These are phyloP conservation scores for Halictus quadricinctus DNA, from an alignment of 2,888 invertebrate genomes.

Conservation along the genomic window DNA sequence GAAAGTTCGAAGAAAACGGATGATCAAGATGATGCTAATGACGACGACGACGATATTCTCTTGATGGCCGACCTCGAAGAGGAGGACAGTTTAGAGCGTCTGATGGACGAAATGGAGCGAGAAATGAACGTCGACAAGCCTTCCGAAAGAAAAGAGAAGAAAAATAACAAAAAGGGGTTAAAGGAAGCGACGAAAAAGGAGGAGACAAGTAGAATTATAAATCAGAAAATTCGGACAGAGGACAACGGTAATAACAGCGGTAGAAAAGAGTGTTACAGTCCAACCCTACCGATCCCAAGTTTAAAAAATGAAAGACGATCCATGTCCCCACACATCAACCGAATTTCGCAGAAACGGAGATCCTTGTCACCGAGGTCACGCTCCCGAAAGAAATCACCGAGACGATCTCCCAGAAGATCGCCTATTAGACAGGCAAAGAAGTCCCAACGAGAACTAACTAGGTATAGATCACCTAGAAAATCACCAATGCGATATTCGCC, in stretches of 20 bases:
- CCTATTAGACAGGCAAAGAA: constrained; percentile 67
- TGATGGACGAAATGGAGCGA: constrained; percentile 84
- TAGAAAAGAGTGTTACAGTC: constrained; percentile 59
- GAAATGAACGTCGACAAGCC: constrained; percentile 80
- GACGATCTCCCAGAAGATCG: constrained; percentile 72
- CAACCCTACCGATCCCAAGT: constrained; percentile 25
- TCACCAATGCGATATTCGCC: constrained; percentile 76
- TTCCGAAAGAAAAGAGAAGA: constrained; percentile 66
- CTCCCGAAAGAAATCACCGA: constrained; percentile 70
- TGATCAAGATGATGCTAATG: constrained; percentile 70
- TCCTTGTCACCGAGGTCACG: constrained; percentile 71
- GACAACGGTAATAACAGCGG: constrained; percentile 34
- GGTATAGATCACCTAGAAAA: constrained; percentile 81
- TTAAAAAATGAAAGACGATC: constrained; percentile 69
- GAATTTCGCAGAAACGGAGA: constrained; percentile 70
- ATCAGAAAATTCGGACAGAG: constrained; percentile 61
- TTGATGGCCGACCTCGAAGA: constrained; percentile 82
- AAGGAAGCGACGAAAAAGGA: constrained; percentile 64
- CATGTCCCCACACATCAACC: constrained; percentile 66
- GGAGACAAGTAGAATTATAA: constrained; percentile 56
- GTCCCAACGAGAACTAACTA: constrained; percentile 73
- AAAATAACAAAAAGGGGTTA: constrained; percentile 47
- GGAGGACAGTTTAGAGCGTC: constrained; percentile 83
- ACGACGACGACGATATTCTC: constrained; percentile 79
- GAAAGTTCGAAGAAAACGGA: constrained; percentile 70